These are phyloP conservation scores for Anneissia japonica DNA, from an alignment of 35 echinoderm and acorn worm genomes.

Conservation along the genomic window DNA sequence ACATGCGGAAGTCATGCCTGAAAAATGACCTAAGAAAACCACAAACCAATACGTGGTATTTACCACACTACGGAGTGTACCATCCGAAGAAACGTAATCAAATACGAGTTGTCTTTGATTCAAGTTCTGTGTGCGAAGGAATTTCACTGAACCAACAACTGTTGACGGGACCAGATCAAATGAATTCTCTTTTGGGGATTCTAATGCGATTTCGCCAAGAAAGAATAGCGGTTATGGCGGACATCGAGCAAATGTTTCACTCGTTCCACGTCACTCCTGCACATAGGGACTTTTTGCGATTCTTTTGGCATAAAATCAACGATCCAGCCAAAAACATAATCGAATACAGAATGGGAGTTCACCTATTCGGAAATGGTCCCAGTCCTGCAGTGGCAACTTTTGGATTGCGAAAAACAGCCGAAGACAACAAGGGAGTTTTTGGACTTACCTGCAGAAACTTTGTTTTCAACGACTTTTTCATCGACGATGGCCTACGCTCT, in stretches of 20 bases:
- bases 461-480: background rate
- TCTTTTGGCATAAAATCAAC: background rate
- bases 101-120: conserved; percentile 18
- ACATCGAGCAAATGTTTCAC: conserved; percentile 9
- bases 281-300: background rate
- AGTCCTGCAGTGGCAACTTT: conserved; percentile 5
- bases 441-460: background rate
- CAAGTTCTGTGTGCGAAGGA: conserved; percentile 2
- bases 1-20: conserved; percentile 2
- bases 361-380: conserved; percentile 10
- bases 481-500: background rate
- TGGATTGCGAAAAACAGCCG: background rate
- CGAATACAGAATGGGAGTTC: conserved; percentile 20
- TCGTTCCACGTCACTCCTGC: background rate
- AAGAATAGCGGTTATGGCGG: background rate
- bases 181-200: background rate
- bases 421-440: background rate
- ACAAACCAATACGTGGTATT: conserved; percentile 9
- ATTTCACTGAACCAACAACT: background rate
- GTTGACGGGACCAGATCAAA: background rate
- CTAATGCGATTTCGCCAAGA: background rate
- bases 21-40: background rate
- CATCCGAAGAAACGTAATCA: conserved; percentile 16
- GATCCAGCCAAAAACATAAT: background rate
- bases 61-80: conserved; percentile 29